Evolutionary conservation across 2,888 invertebrate genomes (phyloP), one percentile per base, ranked within the genome.

Genomic region (Nyleta sp.): DNA sequence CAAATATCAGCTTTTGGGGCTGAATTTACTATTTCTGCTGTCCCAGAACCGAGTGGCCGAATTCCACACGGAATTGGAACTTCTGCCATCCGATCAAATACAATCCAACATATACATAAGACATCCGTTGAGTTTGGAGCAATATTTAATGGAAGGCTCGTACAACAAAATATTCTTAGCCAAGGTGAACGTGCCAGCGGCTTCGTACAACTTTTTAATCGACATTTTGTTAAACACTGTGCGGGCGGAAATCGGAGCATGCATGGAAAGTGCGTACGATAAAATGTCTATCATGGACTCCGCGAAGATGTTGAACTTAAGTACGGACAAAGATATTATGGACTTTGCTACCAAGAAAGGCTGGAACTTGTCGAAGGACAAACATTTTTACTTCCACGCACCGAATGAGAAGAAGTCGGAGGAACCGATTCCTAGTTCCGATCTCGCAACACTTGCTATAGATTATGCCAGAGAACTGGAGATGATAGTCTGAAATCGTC

Each of bases 101-200:
- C 95, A 98, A 89, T 95, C 95, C 57, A 98, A 99, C 89, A 95
- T 97, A 15, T 99, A 98, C 90, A 98, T 99, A 71, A 94, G 95
- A 78, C 98, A 99, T 88, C 98, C 99, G 0, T 93, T 99, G 10
- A 97, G 97, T 7, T 93, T 99, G 87, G 99, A 99, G 87, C 99
- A 99, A 90, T 99, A 98, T 91, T 93, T 99, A 64, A 99, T 99
- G 99, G 99, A 99, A 91, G 99, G 99, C 52, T 97, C 98, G 83
- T 99, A 99, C 89, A 99, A 99, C 90, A 99, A 99, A 92, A 95
- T 95, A 88, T 91, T 91, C 79, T 87, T 94, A 62, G 94, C 94
- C 0, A 93, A 95, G 93, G 97, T 96, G 20, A 98, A 98, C 91
- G 98, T 99, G 4, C 99, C 99, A 74, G 97, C 99, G 0, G 96